Base-by-base conservation (phyloP, 2,797 vertebrate genomes). In the Tinamus major region DNA sequence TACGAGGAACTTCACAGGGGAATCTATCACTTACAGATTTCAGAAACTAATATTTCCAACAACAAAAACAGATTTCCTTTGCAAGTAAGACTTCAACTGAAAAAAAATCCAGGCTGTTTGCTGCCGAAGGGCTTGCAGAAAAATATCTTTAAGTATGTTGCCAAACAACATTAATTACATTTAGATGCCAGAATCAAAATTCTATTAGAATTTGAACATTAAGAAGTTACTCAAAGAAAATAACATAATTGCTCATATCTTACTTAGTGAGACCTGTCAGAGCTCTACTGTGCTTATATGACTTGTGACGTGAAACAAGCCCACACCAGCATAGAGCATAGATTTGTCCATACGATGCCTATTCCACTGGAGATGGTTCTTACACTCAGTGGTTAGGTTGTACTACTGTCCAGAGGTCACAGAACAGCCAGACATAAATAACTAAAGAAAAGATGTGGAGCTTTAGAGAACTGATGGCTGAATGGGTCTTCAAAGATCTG, bases 321-420 rank as follows among this genome's bases (percentile, higher is more conserved):
- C 64, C 20, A 48, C 18, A 13, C 10, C 18, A 2, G 63, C 24
- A 41, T 9, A 7, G 2, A 48, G 15, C 13, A 12, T 8, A 35
- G 29, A 27, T 0, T 0, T 29, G 37, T 12, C 11, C 20, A 21
- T 37, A 55, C 0, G 0, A 24, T 49, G 16, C 8, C 27, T 15
- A 7, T 10, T 21, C 16, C 8, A 2, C 31, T 58, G 31, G 16
- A 79, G 5, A 17, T 53, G 13, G 23, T 6, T 13, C 6, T 55
- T 77, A 3, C 6, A 33, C 5, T 2, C 8, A 68, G 13, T 4
- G 10, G 29, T 64, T 71, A 48, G 4, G 7, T 10, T 8, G 26
- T 81, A 69, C 10, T 17, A 6, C 1, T 27, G 42, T 72, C 86
- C 53, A 31, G 3, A 0, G 0, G 12, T 64, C 19, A 24, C 42